Evolutionary conservation across 2,888 invertebrate species (phyloP), one percentile per base, ranked within the genome.

Genomic region (Plebejus anna): DNA sequence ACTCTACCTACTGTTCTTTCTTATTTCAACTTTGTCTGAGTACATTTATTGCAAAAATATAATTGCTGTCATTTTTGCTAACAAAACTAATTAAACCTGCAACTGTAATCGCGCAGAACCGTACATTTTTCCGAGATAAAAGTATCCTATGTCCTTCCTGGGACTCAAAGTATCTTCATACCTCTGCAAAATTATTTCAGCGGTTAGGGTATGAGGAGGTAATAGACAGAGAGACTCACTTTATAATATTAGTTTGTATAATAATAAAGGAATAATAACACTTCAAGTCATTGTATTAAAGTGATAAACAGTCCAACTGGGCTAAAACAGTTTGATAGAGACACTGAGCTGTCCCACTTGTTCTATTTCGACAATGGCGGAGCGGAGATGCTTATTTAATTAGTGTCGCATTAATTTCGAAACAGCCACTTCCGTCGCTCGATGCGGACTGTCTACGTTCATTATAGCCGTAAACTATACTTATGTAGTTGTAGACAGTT

Each of bases 341-440:
- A 32, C 42, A 47, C 42, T 7, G 42, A 72, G 32, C 72, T 11
- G 13, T 13, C 73, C 73, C 16, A 32, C 28, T 55, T 77, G 73
- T 77, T 78, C 76, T 77, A 77, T 78, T 78, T 78, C 75, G 78
- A 78, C 77, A 78, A 77, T 76, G 76, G 70, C 76, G 75, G 38
- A 75, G 75, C 86, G 82, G 73, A 73, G 73, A 73, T 73, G 73
- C 73, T 91, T 90, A 91, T 90, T 88, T 90, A 89, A 92, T 92
- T 92, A 91, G 89, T 88, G 85, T 85, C 87, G 87, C 87, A 90
- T 90, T 90, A 89, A 91, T 92, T 90, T 90, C 88, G 90, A 91
- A 91, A 91, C 90, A 86, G 87, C 88, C 82, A 87, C 88, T 89
- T 90, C 90, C 91, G 90, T 79, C 82, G 83, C 82, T 83, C 73